phyloP scores from a whole-genome alignment of 2,797 vertebrate species.

The Acomys russatus region DNA sequence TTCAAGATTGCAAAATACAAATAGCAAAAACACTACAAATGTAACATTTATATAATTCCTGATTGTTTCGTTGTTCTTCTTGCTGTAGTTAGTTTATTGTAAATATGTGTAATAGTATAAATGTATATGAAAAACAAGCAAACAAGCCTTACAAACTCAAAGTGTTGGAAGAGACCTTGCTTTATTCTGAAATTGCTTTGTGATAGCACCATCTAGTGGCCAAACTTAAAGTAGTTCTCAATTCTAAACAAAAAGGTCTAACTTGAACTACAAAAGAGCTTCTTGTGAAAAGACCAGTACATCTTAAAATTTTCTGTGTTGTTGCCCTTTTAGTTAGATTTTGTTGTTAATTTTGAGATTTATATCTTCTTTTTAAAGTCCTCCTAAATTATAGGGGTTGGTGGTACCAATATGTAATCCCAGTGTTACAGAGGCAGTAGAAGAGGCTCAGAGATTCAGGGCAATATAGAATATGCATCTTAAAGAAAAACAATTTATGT shows the following conservation, averaged over 20 bases:
- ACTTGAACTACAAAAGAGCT: neutral
- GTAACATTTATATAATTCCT: no score
- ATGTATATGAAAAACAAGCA: neutral
- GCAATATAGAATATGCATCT: neutral
- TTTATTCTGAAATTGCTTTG: slow-evolving; percentile 61
- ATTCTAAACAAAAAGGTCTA: neutral
- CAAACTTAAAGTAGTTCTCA: neutral
- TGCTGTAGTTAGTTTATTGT: no score
- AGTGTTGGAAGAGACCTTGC: neutral
- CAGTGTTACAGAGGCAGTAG: neutral
- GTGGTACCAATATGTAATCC: neutral
- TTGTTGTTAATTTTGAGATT: neutral
- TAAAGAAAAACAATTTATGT: neutral
- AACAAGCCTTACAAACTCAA: neutral
- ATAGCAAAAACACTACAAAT: no score
- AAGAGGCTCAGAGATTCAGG: neutral
- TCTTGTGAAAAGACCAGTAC: neutral
- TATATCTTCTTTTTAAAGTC: neutral
- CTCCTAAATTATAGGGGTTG: neutral
- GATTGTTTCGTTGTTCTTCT: no score
- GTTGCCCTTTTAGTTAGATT: neutral
- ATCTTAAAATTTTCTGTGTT: neutral
- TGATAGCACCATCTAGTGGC: slow-evolving; percentile 76
- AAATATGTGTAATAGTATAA: no score
- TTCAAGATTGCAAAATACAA: no score